Evolutionary conservation across 2,888 invertebrate genomes (phyloP).

Genomic region (Halictus ligatus): DNA sequence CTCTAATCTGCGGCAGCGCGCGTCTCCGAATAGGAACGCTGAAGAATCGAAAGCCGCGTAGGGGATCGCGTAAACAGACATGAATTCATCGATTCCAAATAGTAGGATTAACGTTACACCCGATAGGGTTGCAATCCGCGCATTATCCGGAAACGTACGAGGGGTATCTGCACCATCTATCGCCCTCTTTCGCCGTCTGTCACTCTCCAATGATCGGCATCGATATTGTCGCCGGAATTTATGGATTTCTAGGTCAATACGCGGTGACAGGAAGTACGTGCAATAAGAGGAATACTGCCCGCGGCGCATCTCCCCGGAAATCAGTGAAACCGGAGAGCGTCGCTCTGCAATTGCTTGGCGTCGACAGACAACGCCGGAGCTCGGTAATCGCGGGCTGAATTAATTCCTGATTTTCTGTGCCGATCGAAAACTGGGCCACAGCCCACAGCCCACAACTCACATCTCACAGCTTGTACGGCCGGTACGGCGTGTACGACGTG

Average conservation of each 20-base stretch:
- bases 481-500: background rate
- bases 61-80: background rate
- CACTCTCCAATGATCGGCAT: slow-evolving; percentile 25
- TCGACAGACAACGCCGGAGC: slow-evolving; percentile 34
- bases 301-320: slow-evolving; percentile 36
- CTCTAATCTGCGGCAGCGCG: background rate
- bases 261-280: slow-evolving; percentile 65
- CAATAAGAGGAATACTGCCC: slow-evolving; percentile 59
- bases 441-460: background rate
- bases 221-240: slow-evolving; percentile 70
- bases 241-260: slow-evolving; percentile 74
- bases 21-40: background rate
- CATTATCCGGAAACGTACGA: slow-evolving; percentile 44
- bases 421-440: slow-evolving; percentile 35
- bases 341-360: slow-evolving; percentile 34
- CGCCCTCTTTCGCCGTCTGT: slow-evolving; percentile 5
- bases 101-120: slow-evolving; percentile 55
- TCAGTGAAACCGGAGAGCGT: slow-evolving; percentile 35
- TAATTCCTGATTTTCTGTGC: slow-evolving; percentile 58
- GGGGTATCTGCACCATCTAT: slow-evolving; percentile 28
- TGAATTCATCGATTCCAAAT: slow-evolving; percentile 20
- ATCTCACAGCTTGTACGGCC: too few species aligned
- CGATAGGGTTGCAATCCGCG: slow-evolving; percentile 49
- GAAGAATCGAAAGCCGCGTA: background rate
- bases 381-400: slow-evolving; percentile 57